Conservation (phyloP, 2,888 invertebrate genomes). For the Gandaritis pyraliata region DNA sequence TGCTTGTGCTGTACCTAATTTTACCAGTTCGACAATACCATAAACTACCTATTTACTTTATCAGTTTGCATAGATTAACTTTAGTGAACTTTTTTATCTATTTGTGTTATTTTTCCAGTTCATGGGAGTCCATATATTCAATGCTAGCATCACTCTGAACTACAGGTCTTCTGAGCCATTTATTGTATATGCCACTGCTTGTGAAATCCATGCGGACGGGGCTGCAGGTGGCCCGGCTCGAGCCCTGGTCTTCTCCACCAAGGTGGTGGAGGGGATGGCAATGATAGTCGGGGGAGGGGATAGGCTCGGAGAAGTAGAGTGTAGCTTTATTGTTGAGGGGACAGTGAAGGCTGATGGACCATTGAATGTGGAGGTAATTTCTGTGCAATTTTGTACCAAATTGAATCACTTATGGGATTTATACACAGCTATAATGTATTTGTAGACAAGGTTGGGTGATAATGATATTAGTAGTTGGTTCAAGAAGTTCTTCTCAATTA, state of each 20-base stretch:
- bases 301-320: conserved; percentile 89
- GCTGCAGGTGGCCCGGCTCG: conserved; percentile 88
- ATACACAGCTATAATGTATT: no score
- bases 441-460: no score
- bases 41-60: no score
- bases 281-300: conserved; percentile 82
- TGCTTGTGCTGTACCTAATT: no score
- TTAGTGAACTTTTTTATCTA: no score
- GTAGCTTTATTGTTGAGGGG: conserved; percentile 90
- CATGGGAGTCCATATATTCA: conserved; percentile 93
- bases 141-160: conserved; percentile 82
- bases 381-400: no score
- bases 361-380: conserved; percentile 90
- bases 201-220: conserved; percentile 89
- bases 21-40: no score
- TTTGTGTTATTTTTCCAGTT: conserved; percentile 86
- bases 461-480: no score
- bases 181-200: conserved; percentile 88
- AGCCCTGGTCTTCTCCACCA: conserved; percentile 88
- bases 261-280: conserved; percentile 87
- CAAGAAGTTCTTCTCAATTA: not conserved
- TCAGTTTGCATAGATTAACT: no score
- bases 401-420: no score
- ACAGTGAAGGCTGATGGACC: conserved; percentile 92
- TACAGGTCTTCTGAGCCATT: conserved; percentile 84